Base-by-base conservation (phyloP, 2,113 vertebrate genomes). In the Paedocypris sp. region DNA sequence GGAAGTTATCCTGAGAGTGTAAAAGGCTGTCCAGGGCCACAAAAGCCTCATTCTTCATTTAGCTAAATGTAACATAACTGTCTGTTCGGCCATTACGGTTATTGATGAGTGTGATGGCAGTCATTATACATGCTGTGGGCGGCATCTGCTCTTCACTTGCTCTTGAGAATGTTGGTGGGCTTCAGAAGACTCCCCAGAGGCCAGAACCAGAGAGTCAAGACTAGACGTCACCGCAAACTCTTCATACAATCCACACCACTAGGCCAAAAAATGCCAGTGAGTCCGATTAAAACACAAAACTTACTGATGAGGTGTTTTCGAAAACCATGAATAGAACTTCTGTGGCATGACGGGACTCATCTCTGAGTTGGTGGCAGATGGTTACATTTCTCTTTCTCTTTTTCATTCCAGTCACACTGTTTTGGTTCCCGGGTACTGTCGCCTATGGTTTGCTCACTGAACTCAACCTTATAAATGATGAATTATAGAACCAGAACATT, bases 81-180 rank as follows among this genome's bases (percentile, higher is more conserved):
- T 80, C 81, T 67, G 39, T 54, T 66, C 73, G 66, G 74, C 75
- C 76, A 82, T 81, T 79, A 81, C 33, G 64, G 75, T 84, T 84
- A 85, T 84, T 81, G 80, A 85, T 82, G 77, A 69, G 58, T 70
- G 69, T 73, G 80, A 75, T 70, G 70, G 76, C 62, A 69, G 68
- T 78, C 79, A 76, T 82, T 83, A 79, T 77, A 76, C 75, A 78
- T 68, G 80, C 82, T 79, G 77, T 69, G 78, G 66, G 74, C 70
- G 68, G 66, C 77, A 76, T 73, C 73, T 79, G 80, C 62, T 77
- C 73, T 73, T 76, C 50, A 62, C 22, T 6, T 66, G 72, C 67
- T 75, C 76, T 75, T 74, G 67, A 73, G 61, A 71, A 57, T 77
- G 72, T 65, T 60, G 38, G 26, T 8, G 32, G 67, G 35, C 31